These are phyloP conservation scores for Delphinus delphis DNA, from an alignment of 2,113 vertebrate genomes.

Conservation along the genomic window DNA sequence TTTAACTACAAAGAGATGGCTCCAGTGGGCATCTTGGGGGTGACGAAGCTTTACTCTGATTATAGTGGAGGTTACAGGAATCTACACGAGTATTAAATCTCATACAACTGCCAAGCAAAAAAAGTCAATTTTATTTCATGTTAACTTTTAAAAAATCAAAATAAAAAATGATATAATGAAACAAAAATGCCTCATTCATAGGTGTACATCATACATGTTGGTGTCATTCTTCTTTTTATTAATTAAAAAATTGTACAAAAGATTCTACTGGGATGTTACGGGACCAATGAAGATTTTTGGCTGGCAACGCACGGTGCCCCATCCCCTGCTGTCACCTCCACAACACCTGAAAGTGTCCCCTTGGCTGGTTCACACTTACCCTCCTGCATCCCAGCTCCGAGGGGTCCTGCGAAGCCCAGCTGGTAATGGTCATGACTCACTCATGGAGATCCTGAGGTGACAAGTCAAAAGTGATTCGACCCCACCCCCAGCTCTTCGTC, in stretches of 20 bases:
- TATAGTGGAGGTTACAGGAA: accelerated
- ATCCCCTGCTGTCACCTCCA: background rate
- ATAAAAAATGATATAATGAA: no score
- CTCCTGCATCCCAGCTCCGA: background rate
- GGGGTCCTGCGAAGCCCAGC: no score
- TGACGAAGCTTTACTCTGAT: background rate
- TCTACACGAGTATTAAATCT: accelerated
- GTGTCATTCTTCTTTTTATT: background rate
- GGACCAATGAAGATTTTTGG: accelerated
- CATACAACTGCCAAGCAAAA: background rate
- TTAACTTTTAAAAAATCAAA: background rate
- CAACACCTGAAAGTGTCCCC: no score
- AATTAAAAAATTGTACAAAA: background rate
- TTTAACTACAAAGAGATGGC: no score
- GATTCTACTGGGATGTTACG: no score
- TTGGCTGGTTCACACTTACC: background rate
- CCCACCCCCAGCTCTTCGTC: background rate
- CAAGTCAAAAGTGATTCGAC: accelerated
- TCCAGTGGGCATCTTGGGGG: accelerated
- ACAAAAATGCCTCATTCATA: accelerated
- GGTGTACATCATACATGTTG: accelerated
- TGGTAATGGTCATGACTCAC: accelerated
- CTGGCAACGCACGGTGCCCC: accelerated
- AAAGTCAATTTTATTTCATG: accelerated
- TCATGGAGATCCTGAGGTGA: accelerated